Base-by-base conservation (phyloP, 2,797 vertebrate species). In the Yasuhikotakia modesta region DNA sequence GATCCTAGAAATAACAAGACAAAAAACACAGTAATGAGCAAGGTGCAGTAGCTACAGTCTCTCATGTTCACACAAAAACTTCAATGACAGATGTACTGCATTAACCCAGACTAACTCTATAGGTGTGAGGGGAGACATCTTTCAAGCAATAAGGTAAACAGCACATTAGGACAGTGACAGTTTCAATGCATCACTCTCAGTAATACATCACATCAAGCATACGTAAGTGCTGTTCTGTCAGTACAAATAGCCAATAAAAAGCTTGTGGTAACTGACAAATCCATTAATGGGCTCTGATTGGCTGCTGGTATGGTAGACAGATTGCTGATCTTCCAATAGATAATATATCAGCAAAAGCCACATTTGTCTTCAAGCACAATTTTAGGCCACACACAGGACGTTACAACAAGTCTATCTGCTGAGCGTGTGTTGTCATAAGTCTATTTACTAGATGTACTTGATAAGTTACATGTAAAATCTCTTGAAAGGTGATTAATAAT, bases 1-100 rank as follows among this genome's bases (percentile, higher is more conserved):
- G 95, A 89, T 99, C 97, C 97, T 98, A 89, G 80, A 67, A 48
- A 87, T 83, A 87, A 6, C 58, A 58, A 4, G 8, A 22, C n/a
- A 65, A 80, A 78, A 35, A 81, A 87, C 78, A 84, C 27, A 84
- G 22, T 0, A 69, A 66, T 81, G 57, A 80, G 83, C 65, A 82
- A 50, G 86, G 70, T 88, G 85, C 67, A 70, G 58, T 52, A 65
- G 55, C 67, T 79, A 82, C 73, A 76, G 24, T 30, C 75, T 14
- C 13, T 43, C 24, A 57, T 55, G 14, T 66, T 52, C 17, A 55
- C 32, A 70, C 19, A 7, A 45, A 70, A 70, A 22, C 35, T 70
- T 32, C 50, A 30, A 6, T 16, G 27, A 70, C 11, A 72, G 2
- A n/a, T 5, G 22, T 24, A 46, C 30, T 11, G 57, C 2, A 6